Evolutionary conservation across 2,888 invertebrate species (phyloP).

Genomic region (Ischnura elegans): DNA sequence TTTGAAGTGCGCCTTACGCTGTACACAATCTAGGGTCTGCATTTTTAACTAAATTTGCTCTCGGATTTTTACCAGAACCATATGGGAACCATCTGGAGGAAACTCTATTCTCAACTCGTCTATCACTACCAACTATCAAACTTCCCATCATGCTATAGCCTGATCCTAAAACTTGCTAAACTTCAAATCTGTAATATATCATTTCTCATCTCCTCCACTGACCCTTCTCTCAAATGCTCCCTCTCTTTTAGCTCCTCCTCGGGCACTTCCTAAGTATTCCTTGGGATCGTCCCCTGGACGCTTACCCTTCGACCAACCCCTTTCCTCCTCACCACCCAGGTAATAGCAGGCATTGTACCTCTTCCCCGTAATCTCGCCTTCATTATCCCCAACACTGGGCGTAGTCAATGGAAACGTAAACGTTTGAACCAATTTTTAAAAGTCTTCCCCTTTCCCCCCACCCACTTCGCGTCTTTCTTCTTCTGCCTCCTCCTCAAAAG

Average conservation of each 20-base stretch:
- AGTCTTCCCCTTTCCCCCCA: neutral
- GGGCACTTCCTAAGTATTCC: neutral
- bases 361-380: slow-evolving; percentile 23
- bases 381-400: slow-evolving; percentile 29
- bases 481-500: neutral
- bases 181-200: neutral
- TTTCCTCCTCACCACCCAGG: neutral
- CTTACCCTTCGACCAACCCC: neutral
- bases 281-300: neutral
- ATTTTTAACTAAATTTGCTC: too few relatives aligned
- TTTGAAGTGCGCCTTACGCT: too few relatives aligned
- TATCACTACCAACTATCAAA: too few relatives aligned
- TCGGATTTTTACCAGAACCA: too few relatives aligned
- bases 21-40: too few relatives aligned
- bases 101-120: too few relatives aligned
- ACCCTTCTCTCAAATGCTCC: neutral
- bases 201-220: slow-evolving; percentile 6
- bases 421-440: slow-evolving; percentile 44
- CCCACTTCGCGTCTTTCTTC: neutral
- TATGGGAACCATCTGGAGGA: too few relatives aligned
- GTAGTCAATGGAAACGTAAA: slow-evolving; percentile 44
- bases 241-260: neutral
- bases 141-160: too few relatives aligned
- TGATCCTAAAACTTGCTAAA: too few relatives aligned
- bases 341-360: slow-evolving; percentile 38